These are phyloP conservation scores for Tromatobia lineatoria DNA, from an alignment of 2,888 invertebrate genomes.

Conservation along the genomic window DNA sequence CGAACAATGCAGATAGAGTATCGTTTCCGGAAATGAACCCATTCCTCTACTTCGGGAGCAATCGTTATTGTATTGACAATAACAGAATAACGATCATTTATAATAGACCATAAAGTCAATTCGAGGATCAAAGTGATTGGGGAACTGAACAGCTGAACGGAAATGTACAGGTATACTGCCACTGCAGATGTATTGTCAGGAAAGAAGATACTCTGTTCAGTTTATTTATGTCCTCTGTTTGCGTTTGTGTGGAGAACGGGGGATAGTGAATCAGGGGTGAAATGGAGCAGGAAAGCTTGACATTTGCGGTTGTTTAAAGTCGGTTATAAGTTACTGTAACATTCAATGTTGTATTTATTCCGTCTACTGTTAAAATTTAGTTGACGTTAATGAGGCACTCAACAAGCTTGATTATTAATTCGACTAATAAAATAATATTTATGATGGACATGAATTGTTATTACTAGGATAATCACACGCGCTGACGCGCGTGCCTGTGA, in stretches of 20 bases:
- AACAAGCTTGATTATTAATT: no score
- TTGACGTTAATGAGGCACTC: no score
- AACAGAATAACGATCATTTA: constrained; percentile 28
- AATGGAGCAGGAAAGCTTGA: neutral
- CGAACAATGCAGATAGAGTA: constrained; percentile 8
- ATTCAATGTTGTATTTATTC: no score
- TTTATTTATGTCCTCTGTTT: neutral
- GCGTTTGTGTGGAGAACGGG: neutral
- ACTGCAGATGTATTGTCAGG: constrained; percentile 14
- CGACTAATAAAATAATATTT: no score
- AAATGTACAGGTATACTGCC: constrained; percentile 18
- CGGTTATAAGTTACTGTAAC: no score
- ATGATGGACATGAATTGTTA: no score
- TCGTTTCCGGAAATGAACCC: constrained; percentile 29
- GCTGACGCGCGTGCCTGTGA: no score
- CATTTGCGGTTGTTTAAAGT: neutral
- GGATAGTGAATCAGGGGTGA: neutral
- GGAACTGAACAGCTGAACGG: constrained; percentile 11
- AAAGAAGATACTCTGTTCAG: constrained; percentile 6
- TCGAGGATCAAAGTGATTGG: constrained; percentile 29
- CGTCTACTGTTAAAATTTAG: no score
- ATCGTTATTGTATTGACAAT: constrained; percentile 32
- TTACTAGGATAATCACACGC: no score
- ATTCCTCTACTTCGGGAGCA: neutral
- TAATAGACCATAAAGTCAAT: constrained; percentile 31